These are phyloP conservation scores for Nomada goodeniana DNA, from an alignment of 2,888 invertebrate genomes.

Conservation along the genomic window DNA sequence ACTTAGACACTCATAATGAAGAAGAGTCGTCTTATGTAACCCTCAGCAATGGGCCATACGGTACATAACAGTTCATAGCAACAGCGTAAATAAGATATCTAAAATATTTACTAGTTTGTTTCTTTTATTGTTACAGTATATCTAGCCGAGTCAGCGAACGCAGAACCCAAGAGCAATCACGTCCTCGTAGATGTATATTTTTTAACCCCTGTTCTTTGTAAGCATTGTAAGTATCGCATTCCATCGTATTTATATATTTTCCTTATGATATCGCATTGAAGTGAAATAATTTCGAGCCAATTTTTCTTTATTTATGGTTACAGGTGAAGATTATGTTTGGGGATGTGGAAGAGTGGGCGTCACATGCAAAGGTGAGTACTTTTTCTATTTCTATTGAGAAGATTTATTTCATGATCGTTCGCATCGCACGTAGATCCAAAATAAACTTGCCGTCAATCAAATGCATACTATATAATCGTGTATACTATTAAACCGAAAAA, in stretches of 20 bases:
- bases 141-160: slow-evolving; percentile 77
- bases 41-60: slow-evolving; percentile 82
- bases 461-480: too few relatives aligned
- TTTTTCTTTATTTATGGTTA: slow-evolving; percentile 67
- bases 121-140: slow-evolving; percentile 73
- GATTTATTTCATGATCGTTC: slow-evolving; percentile 22
- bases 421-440: slow-evolving; percentile 31
- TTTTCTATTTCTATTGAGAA: background rate
- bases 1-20: slow-evolving; percentile 81
- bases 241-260: background rate
- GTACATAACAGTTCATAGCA: slow-evolving; percentile 64
- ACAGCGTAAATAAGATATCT: too few relatives aligned
- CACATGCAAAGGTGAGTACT: slow-evolving; percentile 87
- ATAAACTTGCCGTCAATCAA: background rate
- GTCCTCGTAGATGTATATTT: slow-evolving; percentile 85
- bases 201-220: slow-evolving; percentile 86
- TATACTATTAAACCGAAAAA: too few relatives aligned
- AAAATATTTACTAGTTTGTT: background rate
- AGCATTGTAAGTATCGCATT: slow-evolving; percentile 85
- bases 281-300: background rate
- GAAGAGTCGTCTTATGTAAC: slow-evolving; percentile 83
- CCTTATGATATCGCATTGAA: background rate
- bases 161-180: slow-evolving; percentile 81
- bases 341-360: slow-evolving; percentile 87
- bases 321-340: slow-evolving; percentile 89